Conservation (phyloP, 2,888 invertebrate species). For the Callyntrura sp. region DNA sequence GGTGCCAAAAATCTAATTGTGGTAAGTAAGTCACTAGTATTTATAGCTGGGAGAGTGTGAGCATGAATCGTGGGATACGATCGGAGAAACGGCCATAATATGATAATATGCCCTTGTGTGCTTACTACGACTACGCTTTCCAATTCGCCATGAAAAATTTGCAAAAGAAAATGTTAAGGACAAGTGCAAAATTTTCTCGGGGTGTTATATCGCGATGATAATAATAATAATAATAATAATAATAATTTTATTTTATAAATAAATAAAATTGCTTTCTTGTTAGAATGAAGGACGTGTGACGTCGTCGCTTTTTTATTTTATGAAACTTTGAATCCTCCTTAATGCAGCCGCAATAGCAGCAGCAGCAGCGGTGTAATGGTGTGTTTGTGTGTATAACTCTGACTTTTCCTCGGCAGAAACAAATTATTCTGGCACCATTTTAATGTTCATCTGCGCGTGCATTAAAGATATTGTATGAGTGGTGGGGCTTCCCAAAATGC, state of each 20-base stretch:
- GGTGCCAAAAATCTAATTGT: slow-evolving; percentile 73
- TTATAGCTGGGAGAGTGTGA: slow-evolving; percentile 16
- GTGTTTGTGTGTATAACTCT: too few relatives aligned
- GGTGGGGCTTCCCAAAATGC: slow-evolving; percentile 60
- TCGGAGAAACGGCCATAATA: neutral
- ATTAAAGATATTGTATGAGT: neutral
- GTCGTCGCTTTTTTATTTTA: slow-evolving; percentile 9
- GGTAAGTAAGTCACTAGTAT: slow-evolving; percentile 67
- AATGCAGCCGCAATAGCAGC: neutral
- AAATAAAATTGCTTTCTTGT: slow-evolving; percentile 30
- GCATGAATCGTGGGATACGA: neutral
- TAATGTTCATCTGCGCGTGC: neutral
- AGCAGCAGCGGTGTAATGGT: too few relatives aligned
- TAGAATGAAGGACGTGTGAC: slow-evolving; percentile 45
- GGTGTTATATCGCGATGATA: slow-evolving; percentile 29
- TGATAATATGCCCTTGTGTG: neutral
- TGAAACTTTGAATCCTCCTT: neutral
- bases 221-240: slow-evolving; percentile 27
- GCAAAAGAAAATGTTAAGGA: slow-evolving; percentile 68
- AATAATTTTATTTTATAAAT: too few relatives aligned
- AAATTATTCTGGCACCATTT: slow-evolving; percentile 1
- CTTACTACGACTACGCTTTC: too few relatives aligned
- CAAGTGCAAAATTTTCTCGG: slow-evolving; percentile 64
- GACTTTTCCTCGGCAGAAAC: neutral
- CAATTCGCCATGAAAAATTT: slow-evolving; percentile 36